These are phyloP conservation scores for Eclectus roratus DNA, from an alignment of 2,113 vertebrate species.

Conservation along the genomic window DNA sequence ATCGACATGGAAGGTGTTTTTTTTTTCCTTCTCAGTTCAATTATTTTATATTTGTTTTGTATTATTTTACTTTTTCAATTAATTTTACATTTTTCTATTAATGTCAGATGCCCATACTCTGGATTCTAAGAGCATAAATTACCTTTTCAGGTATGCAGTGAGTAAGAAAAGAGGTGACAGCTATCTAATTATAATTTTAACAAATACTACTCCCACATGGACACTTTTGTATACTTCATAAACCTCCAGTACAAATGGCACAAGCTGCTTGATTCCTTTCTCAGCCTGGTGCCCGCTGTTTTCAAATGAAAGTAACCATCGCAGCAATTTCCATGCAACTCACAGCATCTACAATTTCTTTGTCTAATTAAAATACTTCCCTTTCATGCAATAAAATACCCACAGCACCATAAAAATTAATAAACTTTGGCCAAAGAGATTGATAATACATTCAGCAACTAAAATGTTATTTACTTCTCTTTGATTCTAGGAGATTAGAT, in stretches of 20 bases:
- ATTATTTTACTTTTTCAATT: not conserved
- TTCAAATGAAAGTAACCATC: not conserved
- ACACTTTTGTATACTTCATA: not conserved
- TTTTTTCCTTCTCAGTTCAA: not conserved
- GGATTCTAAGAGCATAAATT: not conserved
- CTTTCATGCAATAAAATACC: slow-evolving; percentile 50
- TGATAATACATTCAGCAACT: slow-evolving; percentile 67
- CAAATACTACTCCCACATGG: not conserved
- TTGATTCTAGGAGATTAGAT: slow-evolving; percentile 40
- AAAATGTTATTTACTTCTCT: slow-evolving; percentile 41
- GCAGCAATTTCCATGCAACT: slow-evolving; percentile 42
- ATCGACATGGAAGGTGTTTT: not conserved
- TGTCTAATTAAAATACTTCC: slow-evolving; percentile 79
- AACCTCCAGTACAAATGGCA: not conserved
- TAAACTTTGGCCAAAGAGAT: slow-evolving; percentile 65
- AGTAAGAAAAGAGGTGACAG: not conserved
- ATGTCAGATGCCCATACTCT: not conserved
- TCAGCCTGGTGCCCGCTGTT: not conserved
- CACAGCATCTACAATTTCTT: slow-evolving; percentile 64
- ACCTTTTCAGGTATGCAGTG: not conserved
- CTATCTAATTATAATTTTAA: not conserved
- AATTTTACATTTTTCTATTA: not conserved
- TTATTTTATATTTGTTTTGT: not conserved
- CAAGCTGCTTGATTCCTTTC: not conserved
- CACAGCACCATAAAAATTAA: slow-evolving; percentile 73